phyloP scores from a whole-genome alignment of 2,797 vertebrate species.

The Danionella dracula region DNA sequence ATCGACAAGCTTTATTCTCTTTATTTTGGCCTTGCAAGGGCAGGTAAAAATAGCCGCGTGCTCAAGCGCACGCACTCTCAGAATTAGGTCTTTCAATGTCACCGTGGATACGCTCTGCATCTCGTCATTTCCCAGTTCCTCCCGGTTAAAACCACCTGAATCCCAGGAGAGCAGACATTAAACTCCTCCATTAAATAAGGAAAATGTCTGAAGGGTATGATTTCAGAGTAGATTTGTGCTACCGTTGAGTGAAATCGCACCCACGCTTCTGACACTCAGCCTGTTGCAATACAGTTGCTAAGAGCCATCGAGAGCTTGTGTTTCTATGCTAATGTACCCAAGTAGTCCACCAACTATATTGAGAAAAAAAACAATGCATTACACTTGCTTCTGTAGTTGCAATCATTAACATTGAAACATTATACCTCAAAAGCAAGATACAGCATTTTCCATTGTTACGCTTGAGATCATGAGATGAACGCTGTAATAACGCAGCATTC shows the following conservation, averaged over 20 bases:
- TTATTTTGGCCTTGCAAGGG: conserved; percentile 58
- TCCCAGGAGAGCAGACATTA: not conserved
- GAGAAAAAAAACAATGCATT: too few relatives aligned
- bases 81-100: conserved; percentile 24
- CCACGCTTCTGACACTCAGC: not conserved
- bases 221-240: not conserved
- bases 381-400: too few relatives aligned
- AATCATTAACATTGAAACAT: too few relatives aligned
- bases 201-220: not conserved
- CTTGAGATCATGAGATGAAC: too few relatives aligned
- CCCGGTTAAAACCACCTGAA: not conserved
- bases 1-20: too few relatives aligned
- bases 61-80: not conserved
- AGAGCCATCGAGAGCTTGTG: not conserved
- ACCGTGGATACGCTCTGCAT: not conserved
- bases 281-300: not conserved
- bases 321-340: not conserved
- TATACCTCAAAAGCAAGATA: too few relatives aligned
- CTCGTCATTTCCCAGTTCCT: not conserved
- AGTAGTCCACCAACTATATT: too few relatives aligned
- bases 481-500: too few relatives aligned
- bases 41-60: conserved; percentile 56
- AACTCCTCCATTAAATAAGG: not conserved
- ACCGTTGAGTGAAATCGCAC: not conserved
- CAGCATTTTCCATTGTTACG: too few relatives aligned